Evolutionary conservation across 2,797 vertebrate genomes (phyloP).

Genomic region (Megalops cyprinoides): DNA sequence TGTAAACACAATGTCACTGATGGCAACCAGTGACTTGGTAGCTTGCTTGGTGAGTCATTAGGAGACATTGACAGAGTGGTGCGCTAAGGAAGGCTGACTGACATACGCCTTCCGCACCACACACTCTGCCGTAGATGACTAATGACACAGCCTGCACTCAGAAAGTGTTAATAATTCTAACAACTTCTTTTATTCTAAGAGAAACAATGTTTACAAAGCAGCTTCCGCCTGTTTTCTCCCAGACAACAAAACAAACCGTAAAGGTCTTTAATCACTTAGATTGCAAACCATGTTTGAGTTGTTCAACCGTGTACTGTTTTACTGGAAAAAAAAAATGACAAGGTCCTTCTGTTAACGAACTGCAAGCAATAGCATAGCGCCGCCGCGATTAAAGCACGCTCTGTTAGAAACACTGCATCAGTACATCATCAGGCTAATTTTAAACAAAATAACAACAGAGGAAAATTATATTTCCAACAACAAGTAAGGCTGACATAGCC

Average conservation of each 20-base stretch:
- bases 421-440: slow-evolving; percentile 46
- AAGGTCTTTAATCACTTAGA: not conserved
- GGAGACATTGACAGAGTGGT: too few species aligned
- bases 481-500: slow-evolving; percentile 65
- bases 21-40: too few species aligned
- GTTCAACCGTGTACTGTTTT: slow-evolving; percentile 66
- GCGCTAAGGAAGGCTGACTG: too few species aligned
- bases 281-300: slow-evolving; percentile 5
- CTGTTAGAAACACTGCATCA: slow-evolving; percentile 37
- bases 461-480: slow-evolving; percentile 44
- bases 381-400: slow-evolving; percentile 35
- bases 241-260: not conserved
- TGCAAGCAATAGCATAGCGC: slow-evolving; percentile 31
- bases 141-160: too few species aligned
- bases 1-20: too few species aligned
- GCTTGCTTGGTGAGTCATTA: too few species aligned
- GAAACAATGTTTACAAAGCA: not conserved
- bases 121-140: too few species aligned
- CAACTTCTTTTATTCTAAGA: too few species aligned
- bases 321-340: slow-evolving; percentile 63
- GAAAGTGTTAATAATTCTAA: too few species aligned
- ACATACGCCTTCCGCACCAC: too few species aligned
- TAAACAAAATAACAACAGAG: slow-evolving; percentile 46
- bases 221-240: not conserved
- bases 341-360: slow-evolving; percentile 43